Evolutionary conservation across 2,797 vertebrate genomes (phyloP).

Genomic region (Lacerta viridis): DNA sequence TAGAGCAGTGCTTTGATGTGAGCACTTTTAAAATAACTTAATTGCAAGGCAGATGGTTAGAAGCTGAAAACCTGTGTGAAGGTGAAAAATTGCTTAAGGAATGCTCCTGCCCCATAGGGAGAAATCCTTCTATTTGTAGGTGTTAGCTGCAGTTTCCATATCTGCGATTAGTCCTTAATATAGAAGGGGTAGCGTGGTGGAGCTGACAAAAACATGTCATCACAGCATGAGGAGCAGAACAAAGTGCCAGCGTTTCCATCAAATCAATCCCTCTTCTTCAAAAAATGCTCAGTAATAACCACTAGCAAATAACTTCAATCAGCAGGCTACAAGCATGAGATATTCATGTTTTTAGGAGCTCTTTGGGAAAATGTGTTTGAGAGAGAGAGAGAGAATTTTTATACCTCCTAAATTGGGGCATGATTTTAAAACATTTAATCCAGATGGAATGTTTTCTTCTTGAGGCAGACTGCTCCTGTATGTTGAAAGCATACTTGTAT

Average conservation of each 20-base stretch:
- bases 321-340: neutral
- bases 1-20: constrained; percentile 69
- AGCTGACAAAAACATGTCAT: constrained; percentile 69
- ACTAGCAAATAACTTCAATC: constrained; percentile 3
- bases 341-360: neutral
- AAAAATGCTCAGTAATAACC: constrained; percentile 54
- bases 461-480: neutral
- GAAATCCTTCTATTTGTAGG: constrained; percentile 70
- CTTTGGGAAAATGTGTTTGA: constrained; percentile 4
- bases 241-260: constrained; percentile 54
- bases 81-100: constrained; percentile 75
- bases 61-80: constrained; percentile 62
- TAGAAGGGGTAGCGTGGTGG: constrained; percentile 63
- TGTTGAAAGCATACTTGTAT: neutral
- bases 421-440: constrained; percentile 20
- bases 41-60: constrained; percentile 74
- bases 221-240: constrained; percentile 63
- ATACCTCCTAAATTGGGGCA: constrained; percentile 17
- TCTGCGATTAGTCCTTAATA: constrained; percentile 73
- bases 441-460: constrained; percentile 13
- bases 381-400: neutral
- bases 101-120: constrained; percentile 69
- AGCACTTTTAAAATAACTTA: constrained; percentile 72
- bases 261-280: constrained; percentile 70
- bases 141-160: constrained; percentile 63